phyloP scores from a whole-genome alignment of 2,888 invertebrate species.

The Prenolepis imparis region DNA sequence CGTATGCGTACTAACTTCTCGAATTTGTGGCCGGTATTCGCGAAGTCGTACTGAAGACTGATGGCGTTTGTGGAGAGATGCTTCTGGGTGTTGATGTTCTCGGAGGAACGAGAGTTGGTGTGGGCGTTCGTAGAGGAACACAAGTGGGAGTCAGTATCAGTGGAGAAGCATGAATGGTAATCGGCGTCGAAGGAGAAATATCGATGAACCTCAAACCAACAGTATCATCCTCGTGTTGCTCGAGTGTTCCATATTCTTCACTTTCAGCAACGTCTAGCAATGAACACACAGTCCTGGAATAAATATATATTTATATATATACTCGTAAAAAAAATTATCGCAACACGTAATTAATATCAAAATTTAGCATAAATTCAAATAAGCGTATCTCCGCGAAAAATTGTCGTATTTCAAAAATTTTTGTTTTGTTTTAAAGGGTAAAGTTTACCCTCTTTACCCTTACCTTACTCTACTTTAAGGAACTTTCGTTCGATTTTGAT shows the following conservation, averaged over 20 bases:
- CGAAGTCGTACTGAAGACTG: not conserved
- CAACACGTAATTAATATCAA: too few species aligned
- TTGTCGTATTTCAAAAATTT: too few species aligned
- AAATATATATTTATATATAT: constrained; percentile 1
- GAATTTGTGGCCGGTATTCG: not conserved
- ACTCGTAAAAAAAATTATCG: too few species aligned
- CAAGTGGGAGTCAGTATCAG: not conserved
- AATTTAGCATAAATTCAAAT: too few species aligned
- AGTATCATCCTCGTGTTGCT: not conserved
- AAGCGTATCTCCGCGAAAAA: too few species aligned
- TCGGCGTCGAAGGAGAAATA: not conserved
- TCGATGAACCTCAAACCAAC: not conserved
- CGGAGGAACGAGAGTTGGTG: constrained; percentile 5
- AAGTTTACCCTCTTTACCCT: too few species aligned
- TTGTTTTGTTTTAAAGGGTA: too few species aligned
- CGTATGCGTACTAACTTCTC: constrained; percentile 1
- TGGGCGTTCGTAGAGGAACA: not conserved
- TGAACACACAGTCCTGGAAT: constrained; percentile 13
- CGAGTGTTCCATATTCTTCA: constrained; percentile 10
- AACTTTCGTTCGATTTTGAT: too few species aligned
- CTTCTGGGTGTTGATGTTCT: not conserved
- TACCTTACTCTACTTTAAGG: too few species aligned
- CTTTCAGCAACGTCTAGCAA: constrained; percentile 4
- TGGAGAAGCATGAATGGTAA: not conserved
- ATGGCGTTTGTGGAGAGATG: not conserved